Base-by-base conservation (phyloP, 2,888 invertebrate species). In the Oxycera nigricornis region DNA sequence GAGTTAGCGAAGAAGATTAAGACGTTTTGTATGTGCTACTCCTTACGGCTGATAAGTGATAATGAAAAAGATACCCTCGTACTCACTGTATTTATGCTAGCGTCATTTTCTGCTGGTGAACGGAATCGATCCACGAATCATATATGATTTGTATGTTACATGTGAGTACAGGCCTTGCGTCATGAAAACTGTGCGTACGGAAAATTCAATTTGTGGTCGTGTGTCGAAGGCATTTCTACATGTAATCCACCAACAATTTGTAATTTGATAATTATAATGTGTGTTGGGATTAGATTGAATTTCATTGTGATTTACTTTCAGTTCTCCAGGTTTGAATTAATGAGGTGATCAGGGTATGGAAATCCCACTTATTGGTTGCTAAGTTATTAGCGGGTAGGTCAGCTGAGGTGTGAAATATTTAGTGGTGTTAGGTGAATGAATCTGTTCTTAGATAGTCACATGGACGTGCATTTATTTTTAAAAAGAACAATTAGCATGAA, bases 301-400 rank as follows among this genome's bases (percentile, higher is more conserved):
- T 59, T 28, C 59, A 17, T 59, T 14, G n/a, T 20, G 59, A 59
- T 59, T 59, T 59, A 59, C 59, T 59, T 59, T 59, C 59, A 14
- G 14, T 59, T 28, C 30, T 24, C n/a, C 59, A 59, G 30, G 30
- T 55, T 55, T 24, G n/a, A 55, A 22, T 24, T 9, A 55, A 55
- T n/a, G 7, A 50, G 7, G 52, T n/a, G n/a, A n/a, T n/a, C n/a
- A n/a, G n/a, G n/a, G n/a, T n/a, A n/a, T n/a, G n/a, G n/a, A n/a
- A n/a, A n/a, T n/a, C n/a, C n/a, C n/a, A n/a, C n/a, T n/a, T n/a
- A n/a, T n/a, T n/a, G n/a, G n/a, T n/a, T n/a, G n/a, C n/a, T n/a
- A n/a, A n/a, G n/a, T n/a, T n/a, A n/a, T n/a, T n/a, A n/a, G n/a
- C n/a, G n/a, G n/a, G n/a, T n/a, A n/a, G n/a, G n/a, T n/a, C n/a